Evolutionary conservation across 1,140 invertebrate species (phyloP), one percentile per base, ranked within the genome.

Genomic region (Cecropterus lyciades): DNA sequence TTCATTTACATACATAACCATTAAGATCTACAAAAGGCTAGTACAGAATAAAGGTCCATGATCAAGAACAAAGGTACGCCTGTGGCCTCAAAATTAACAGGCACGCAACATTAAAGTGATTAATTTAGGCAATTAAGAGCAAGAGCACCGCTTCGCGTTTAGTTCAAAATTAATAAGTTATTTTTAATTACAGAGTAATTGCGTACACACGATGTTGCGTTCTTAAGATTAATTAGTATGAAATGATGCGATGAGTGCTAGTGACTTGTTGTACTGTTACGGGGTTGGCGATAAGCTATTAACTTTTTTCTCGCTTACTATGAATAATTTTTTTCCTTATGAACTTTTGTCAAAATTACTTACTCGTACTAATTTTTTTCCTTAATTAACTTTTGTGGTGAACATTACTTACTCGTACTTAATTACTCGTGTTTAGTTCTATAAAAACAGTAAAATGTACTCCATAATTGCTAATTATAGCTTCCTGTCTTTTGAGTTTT

Each of bases 101-200:
- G 63, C 84, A 86, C 82, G 87, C 80, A 75, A 82, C 80, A 88
- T 87, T 86, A 81, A 82, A 48, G 68, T 88, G 87, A 90, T 90
- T 87, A 85, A 90, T 88, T 84, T 79, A 66, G 60, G 68, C 77
- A 86, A 90, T 88, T 87, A 88, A 73, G 67, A 72, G 68, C 74
- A 49, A 77, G 71, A 71, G 71, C 62, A 48, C 67, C 71, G 75
- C 65, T 64, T 62, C 17, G 72, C 64, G 55, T 71, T 73, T 65
- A 45, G 62, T 70, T 72, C 72, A 65, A 85, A 86, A 84, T 88
- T 82, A 90, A 87, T 87, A 88, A 90, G 84, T 86, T 88, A 88
- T 87, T 88, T 88, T 88, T 87, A 90, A 90, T 90, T 87, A 90
- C 73, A 43, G 42, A 73, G 77, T 88, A 87, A 90, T 88, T 88